These are phyloP conservation scores for Molossus alvarezi DNA, from an alignment of 2,797 vertebrate genomes.

Conservation along the genomic window DNA sequence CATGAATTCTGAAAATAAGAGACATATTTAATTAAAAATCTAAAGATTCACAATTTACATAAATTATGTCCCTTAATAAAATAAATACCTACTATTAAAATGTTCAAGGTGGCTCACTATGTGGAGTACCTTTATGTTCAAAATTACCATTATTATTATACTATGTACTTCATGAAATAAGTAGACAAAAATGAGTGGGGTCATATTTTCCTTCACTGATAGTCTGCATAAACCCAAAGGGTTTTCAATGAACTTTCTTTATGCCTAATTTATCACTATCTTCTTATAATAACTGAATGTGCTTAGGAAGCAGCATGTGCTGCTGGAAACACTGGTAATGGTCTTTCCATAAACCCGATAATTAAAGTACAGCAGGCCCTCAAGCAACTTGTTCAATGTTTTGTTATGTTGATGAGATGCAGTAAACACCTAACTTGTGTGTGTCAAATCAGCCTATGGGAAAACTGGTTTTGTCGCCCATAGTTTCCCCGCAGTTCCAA, in stretches of 20 bases:
- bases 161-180: constrained; percentile 50
- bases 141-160: constrained; percentile 4
- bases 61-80: constrained; percentile 53
- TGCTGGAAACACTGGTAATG: constrained; percentile 8
- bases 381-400: neutral
- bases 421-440: neutral
- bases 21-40: constrained; percentile 79
- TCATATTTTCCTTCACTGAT: constrained; percentile 47
- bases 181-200: constrained; percentile 21
- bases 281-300: constrained; percentile 43
- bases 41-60: constrained; percentile 59
- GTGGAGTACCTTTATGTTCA: constrained; percentile 32
- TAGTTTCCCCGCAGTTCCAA: neutral
- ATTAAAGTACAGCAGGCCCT: constrained; percentile 47
- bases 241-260: constrained; percentile 81
- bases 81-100: neutral
- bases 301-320: constrained; percentile 70
- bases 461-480: neutral
- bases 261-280: constrained; percentile 73
- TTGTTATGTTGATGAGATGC: neutral
- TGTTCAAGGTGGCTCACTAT: neutral
- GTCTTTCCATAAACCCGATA: constrained; percentile 51
- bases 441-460: neutral
- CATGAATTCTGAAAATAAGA: constrained; percentile 95
- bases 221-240: constrained; percentile 73